These are phyloP conservation scores for Coreoperca whiteheadi DNA, from an alignment of 2,113 vertebrate species.

Conservation along the genomic window DNA sequence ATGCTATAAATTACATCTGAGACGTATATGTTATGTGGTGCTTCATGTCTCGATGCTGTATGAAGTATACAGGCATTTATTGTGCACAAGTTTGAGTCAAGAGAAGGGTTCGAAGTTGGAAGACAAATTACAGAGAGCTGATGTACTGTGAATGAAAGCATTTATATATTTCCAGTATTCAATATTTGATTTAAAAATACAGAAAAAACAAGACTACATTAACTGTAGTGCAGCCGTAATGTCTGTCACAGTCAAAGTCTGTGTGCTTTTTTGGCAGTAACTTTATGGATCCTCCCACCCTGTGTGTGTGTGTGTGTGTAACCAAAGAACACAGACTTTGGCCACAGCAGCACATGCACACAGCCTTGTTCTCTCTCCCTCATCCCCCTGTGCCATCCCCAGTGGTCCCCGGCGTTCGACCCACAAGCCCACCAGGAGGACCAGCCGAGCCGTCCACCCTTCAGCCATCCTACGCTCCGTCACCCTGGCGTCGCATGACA, in stretches of 20 bases:
- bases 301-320: slow-evolving; percentile 40
- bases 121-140: neutral
- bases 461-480: slow-evolving; percentile 81
- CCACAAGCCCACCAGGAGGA: slow-evolving; percentile 65
- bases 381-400: slow-evolving; percentile 58
- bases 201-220: neutral
- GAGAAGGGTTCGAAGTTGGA: neutral
- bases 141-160: neutral
- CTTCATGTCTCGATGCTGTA: slow-evolving; percentile 16
- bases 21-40: slow-evolving; percentile 3
- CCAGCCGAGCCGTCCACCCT: slow-evolving; percentile 71
- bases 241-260: slow-evolving; percentile 22
- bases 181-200: neutral
- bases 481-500: slow-evolving; percentile 89
- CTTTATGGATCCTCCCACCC: slow-evolving; percentile 29
- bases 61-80: slow-evolving; percentile 28
- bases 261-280: slow-evolving; percentile 39
- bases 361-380: slow-evolving; percentile 50
- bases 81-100: neutral
- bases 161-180: neutral
- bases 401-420: slow-evolving; percentile 40
- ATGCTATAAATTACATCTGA: slow-evolving; percentile 59
- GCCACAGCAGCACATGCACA: slow-evolving; percentile 48
- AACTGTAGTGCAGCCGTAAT: slow-evolving; percentile 1
- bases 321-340: slow-evolving; percentile 54